Evolutionary conservation across 2,888 invertebrate species (phyloP), one percentile per base, ranked within the genome.

Genomic region (Eupithecia subumbrata): DNA sequence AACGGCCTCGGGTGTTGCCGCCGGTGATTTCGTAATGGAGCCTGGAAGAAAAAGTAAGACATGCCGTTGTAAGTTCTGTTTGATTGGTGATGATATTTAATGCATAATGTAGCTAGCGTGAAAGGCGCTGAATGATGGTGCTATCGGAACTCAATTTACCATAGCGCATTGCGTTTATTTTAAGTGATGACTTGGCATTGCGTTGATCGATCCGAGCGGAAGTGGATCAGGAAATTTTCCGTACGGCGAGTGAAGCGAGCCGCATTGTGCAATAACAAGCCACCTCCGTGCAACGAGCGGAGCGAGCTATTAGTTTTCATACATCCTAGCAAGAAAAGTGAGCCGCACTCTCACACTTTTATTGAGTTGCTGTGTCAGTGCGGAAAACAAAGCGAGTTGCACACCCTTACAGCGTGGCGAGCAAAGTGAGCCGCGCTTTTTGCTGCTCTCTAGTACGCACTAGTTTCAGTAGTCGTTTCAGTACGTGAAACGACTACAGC

Each of bases 11-110:
- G 0, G 97, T 97, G 86, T 98, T 98, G 2, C 98, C 98, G 4
- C 97, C 97, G 0, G 97, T 97, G 56, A 98, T 96, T 88, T 98
- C 98, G 87, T 98, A 98, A 88, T 98, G 98, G 34, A 98, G 91
- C 56, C 96, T 95, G 73, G 84, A 88, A 71, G 72, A 71, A 18
- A 25, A n/a, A 40, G 22, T 5, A 43, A 8, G 5, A 12, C 14
- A 30, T 63, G 25, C 16, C 16, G 7, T 63, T 30, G 16, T 63
- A 30, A 30, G 16, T 16, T 63, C n/a, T 52, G 52, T 52, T 45
- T 45, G 16, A 52, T 52, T n/a, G n/a, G 9, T 52, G 2, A 52
- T 48, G 7, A 37, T 37, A 37, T 7, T 5, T 7, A 37, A 5
- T 37, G 7, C 37, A 45, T 45, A 16, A 45, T 16, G 7, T 18